phyloP scores from a whole-genome alignment of 2,797 vertebrate species.

The Heteromormyrus szaboi region DNA sequence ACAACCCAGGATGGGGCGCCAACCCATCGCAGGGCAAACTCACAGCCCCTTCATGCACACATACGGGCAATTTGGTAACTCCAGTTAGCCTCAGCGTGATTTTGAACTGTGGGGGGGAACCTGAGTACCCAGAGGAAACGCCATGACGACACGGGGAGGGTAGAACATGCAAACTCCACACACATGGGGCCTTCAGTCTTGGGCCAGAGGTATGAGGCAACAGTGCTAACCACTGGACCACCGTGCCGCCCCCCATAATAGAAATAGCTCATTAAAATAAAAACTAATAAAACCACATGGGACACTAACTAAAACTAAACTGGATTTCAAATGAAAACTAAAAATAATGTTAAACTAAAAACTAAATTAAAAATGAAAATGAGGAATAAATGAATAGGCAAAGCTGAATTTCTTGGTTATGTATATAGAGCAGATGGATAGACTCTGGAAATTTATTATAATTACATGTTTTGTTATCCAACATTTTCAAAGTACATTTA shows the following conservation, averaged over 20 bases:
- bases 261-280: background rate
- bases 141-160: background rate
- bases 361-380: background rate
- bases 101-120: background rate
- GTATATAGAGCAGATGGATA: background rate
- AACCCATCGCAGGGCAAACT: background rate
- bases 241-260: background rate
- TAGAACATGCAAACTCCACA: background rate
- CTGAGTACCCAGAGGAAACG: background rate
- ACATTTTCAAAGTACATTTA: conserved; percentile 13
- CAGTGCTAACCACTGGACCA: background rate
- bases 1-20: background rate
- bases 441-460: background rate
- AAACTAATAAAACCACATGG: background rate
- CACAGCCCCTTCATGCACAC: background rate
- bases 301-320: background rate
- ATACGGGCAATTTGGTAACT: background rate
- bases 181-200: background rate
- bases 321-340: background rate
- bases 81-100: background rate
- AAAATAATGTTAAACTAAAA: background rate
- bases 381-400: background rate
- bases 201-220: background rate
- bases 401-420: background rate
- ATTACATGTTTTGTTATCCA: conserved; percentile 4